phyloP scores from a whole-genome alignment of 2,888 invertebrate species.

The Oscheius sp. region DNA sequence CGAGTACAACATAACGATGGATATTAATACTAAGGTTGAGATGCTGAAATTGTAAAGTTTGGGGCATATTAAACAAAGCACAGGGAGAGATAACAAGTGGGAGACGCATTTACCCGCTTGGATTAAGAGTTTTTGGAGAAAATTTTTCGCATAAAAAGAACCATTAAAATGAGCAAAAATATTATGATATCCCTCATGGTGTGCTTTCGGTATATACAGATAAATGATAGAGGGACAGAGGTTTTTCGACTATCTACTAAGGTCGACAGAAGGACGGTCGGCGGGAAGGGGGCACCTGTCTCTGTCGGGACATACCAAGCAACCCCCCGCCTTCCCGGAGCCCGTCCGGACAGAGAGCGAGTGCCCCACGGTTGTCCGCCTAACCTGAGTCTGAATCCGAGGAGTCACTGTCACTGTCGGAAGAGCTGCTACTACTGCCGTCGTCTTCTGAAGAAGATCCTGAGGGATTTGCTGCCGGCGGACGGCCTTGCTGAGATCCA shows the following conservation, averaged over 20 bases:
- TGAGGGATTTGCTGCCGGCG: not conserved
- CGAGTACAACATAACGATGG: not conserved
- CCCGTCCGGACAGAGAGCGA: constrained; percentile 40
- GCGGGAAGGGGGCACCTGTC: constrained; percentile 34
- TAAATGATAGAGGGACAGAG: constrained; percentile 3
- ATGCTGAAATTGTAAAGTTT: constrained; percentile 11
- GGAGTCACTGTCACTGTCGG: constrained; percentile 47
- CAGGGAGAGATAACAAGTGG: constrained; percentile 29
- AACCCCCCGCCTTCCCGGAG: constrained; percentile 30
- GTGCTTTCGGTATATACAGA: constrained; percentile 36
- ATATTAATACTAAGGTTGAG: not conserved
- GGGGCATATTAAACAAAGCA: constrained; percentile 20
- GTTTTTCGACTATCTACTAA: not conserved
- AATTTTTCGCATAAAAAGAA: not conserved
- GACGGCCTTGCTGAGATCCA: constrained; percentile 5
- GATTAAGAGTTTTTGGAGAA: not conserved
- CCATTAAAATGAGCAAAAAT: constrained; percentile 14
- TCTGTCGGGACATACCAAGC: constrained; percentile 32
- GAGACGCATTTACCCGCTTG: constrained; percentile 20
- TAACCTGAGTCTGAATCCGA: constrained; percentile 64
- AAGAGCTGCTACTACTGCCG: constrained; percentile 25
- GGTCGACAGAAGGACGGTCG: not conserved
- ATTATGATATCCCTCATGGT: not conserved
- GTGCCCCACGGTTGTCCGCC: constrained; percentile 55
- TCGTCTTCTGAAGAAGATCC: constrained; percentile 39